phyloP scores from a whole-genome alignment of 2,113 vertebrate species.

The Cariama cristata region DNA sequence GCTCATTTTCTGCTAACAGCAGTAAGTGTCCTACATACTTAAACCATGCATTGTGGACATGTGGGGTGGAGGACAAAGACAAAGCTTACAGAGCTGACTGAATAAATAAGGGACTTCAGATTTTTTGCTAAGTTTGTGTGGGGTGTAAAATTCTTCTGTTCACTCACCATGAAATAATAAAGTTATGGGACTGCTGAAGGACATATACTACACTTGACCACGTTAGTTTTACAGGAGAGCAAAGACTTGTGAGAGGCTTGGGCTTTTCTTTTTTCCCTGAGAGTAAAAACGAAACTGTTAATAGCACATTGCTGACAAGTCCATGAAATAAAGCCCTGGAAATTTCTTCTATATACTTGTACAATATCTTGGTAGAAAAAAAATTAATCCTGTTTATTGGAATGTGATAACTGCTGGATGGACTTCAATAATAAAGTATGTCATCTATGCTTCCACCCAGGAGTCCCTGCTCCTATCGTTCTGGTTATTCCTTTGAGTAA shows the following conservation, averaged over 20 bases:
- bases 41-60: not conserved
- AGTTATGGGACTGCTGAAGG: not conserved
- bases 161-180: not conserved
- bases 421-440: not conserved
- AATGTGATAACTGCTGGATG: not conserved
- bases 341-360: not conserved
- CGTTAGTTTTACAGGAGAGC: not conserved
- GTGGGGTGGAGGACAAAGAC: not conserved
- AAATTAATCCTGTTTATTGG: not conserved
- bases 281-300: not conserved
- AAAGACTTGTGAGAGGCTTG: not conserved
- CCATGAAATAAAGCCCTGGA: not conserved
- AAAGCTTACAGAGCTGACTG: not conserved
- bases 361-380: not conserved
- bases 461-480: not conserved
- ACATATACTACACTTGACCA: not conserved
- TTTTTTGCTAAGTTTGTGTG: not conserved
- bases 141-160: not conserved
- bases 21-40: not conserved
- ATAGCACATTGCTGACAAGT: not conserved
- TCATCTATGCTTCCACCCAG: not conserved
- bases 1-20: constrained; percentile 13
- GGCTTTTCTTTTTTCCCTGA: not conserved
- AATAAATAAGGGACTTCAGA: not conserved
- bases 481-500: constrained; percentile 16